These are phyloP conservation scores for Frankliniella intonsa DNA, from an alignment of 2,888 invertebrate species.

Conservation along the genomic window DNA sequence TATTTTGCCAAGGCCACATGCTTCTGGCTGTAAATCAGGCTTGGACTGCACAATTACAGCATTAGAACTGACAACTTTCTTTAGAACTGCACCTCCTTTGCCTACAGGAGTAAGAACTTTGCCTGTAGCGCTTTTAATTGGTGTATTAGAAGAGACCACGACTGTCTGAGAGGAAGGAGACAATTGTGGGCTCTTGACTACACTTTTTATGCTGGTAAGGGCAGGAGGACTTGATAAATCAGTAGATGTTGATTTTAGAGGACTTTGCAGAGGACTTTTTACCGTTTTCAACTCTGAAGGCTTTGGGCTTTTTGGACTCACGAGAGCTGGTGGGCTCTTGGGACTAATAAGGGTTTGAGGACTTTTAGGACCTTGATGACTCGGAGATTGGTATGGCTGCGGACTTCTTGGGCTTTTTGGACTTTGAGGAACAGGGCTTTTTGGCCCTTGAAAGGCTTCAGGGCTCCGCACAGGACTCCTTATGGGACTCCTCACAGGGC, in stretches of 20 bases:
- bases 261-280: not conserved
- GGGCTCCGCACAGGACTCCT: not conserved
- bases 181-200: not conserved
- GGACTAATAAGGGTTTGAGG: not conserved
- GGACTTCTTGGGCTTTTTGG: slow-evolving; percentile 3
- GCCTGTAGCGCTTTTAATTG: not conserved
- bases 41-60: slow-evolving; percentile 4
- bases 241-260: not conserved
- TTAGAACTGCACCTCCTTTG: not conserved
- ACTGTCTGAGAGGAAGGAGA: not conserved
- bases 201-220: not conserved
- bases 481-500: not conserved
- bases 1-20: not conserved
- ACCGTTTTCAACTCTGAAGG: not conserved
- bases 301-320: not conserved
- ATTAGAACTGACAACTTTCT: not conserved
- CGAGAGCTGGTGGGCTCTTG: not conserved
- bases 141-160: not conserved
- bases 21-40: slow-evolving; percentile 12
- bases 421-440: not conserved
- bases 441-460: not conserved
- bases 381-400: not conserved
- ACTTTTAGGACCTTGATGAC: not conserved
- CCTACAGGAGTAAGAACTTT: not conserved
- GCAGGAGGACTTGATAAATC: not conserved